Evolutionary conservation across 2,113 vertebrate genomes (phyloP).

Genomic region (Microcebus griseorufus): DNA sequence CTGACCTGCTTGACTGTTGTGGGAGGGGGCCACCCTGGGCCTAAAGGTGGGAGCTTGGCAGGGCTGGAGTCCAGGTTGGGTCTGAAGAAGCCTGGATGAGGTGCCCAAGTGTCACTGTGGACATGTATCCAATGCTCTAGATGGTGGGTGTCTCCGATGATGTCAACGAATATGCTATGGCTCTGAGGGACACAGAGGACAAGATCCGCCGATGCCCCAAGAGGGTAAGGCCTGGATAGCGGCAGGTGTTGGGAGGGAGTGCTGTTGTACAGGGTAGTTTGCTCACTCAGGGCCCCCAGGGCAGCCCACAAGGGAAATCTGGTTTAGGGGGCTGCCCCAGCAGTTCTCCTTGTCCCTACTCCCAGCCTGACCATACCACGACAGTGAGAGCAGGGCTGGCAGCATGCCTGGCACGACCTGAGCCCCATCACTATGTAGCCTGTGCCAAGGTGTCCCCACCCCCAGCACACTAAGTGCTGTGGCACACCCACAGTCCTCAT

Average conservation of each 20-base stretch:
- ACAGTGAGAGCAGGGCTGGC: neutral
- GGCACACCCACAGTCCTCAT: neutral
- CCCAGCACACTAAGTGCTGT: conserved; percentile 50
- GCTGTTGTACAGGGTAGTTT: neutral
- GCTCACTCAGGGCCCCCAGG: neutral
- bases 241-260: neutral
- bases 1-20: neutral
- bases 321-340: neutral
- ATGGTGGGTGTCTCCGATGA: conserved; percentile 99
- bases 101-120: neutral
- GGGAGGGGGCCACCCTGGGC: neutral
- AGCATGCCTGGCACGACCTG: neutral
- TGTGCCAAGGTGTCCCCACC: neutral
- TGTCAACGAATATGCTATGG: conserved; percentile 95
- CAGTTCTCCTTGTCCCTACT: neutral
- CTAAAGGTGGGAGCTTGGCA: neutral
- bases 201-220: conserved; percentile 94
- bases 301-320: neutral
- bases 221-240: conserved; percentile 83
- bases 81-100: neutral
- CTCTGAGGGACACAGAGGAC: conserved; percentile 97
- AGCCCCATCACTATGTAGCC: neutral
- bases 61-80: neutral
- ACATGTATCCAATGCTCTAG: conserved; percentile 78
- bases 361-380: accelerated